Base-by-base conservation (phyloP, 2,797 vertebrate genomes). In the Sandelia bainsii region DNA sequence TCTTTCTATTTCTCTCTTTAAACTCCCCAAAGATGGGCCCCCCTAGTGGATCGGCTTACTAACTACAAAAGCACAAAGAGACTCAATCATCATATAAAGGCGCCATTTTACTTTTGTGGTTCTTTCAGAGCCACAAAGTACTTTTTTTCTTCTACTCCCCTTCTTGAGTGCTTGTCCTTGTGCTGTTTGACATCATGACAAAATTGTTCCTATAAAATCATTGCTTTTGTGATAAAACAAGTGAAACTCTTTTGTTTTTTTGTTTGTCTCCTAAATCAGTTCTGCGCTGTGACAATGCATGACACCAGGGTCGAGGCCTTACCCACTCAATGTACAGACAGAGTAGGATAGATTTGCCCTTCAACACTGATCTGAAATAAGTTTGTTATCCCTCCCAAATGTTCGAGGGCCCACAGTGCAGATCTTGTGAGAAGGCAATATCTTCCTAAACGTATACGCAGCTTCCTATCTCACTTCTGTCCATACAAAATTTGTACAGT, bases 281-380 rank as follows among this genome's bases (percentile, higher is more conserved):
- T 90, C 84, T 92, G 94, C 92, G 93, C 91, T 91, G 86, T 93
- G 93, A 95, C 93, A 94, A 95, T 94, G 91, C 91, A 93, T 91
- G 90, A 93, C 86, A 90, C 93, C 92, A 84, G 88, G 92, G 93
- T 94, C 62, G 92, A 94, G 93, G 93, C 92, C 92, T 95, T 94
- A 95, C 87, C 87, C 87, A 85, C 87, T 87, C 73, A 74, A 57
- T 80, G 78, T 87, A 85, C 84, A 84, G 71, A 83, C 84, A 79
- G 61, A 83, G 60, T 53, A 76, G 83, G 77, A 85, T 59, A 77
- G 79, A 74, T 72, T 82, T 65, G 72, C 72, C 75, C 72, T 44
- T 62, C 27, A 57, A 62, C 65, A 40, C 76, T 72, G 80, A 83
- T 90, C 77, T 76, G 14, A 86, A 81, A 84, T 88, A 75, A 81